A percentile compares a stretch with the other conserved stretches of the same genome.
Evolutionary conservation across 2,888 invertebrate species (phyloP).

Genomic region (Latrodectus hesperus): DNA sequence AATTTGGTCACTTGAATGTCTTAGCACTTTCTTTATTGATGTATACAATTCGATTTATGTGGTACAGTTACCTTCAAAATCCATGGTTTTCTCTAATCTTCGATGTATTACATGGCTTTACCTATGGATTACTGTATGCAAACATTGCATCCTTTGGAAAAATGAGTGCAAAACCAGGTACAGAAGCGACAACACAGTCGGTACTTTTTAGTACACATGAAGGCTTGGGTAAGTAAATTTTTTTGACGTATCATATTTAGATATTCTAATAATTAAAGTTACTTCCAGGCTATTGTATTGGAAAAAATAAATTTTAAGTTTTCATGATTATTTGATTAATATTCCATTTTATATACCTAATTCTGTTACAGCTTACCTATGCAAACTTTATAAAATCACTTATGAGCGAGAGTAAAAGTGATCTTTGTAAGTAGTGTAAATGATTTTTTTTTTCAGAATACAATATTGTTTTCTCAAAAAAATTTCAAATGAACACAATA

Average conservation of each 20-base stretch:
- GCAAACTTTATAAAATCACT: too few relatives aligned
- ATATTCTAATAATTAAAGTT: too few relatives aligned
- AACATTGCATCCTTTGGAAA: slow-evolving; percentile 92
- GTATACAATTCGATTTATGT: slow-evolving; percentile 72
- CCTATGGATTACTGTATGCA: slow-evolving; percentile 75
- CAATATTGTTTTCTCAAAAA: too few relatives aligned
- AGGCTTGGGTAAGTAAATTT: slow-evolving; percentile 80
- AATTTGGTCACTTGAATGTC: slow-evolving; percentile 71
- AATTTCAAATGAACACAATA: too few relatives aligned
- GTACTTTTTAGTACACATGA: slow-evolving; percentile 90
- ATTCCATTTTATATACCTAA: too few relatives aligned
- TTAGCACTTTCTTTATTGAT: slow-evolving; percentile 73
- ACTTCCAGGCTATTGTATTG: too few relatives aligned
- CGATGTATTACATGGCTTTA: slow-evolving; percentile 74
- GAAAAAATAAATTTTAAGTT: too few relatives aligned
- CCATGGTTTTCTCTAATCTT: slow-evolving; percentile 73
- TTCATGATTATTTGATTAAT: too few relatives aligned
- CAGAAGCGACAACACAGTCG: slow-evolving; percentile 86
- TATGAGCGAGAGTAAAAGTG: too few relatives aligned
- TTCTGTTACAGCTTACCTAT: too few relatives aligned
- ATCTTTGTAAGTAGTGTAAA: too few relatives aligned
- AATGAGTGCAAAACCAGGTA: slow-evolving; percentile 85
- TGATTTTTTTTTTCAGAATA: too few relatives aligned
- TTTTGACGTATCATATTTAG: neutral
- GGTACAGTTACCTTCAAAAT: slow-evolving; percentile 73